phyloP scores from a whole-genome alignment of 2,888 invertebrate genomes.

The Cremastobaeus sp. region DNA sequence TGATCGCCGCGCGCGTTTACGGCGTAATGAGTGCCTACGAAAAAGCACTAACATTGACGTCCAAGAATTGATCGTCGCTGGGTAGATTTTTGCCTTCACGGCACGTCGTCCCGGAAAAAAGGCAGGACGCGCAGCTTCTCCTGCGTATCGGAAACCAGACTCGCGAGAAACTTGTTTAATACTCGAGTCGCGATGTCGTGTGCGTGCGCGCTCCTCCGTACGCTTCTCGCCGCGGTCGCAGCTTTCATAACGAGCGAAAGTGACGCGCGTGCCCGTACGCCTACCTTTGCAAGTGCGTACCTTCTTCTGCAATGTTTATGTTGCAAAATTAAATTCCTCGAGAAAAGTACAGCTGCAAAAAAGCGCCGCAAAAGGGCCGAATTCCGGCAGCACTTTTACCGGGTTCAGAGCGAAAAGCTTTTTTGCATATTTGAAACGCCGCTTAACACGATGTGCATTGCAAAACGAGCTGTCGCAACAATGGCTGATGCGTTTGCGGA shows the following conservation, averaged over 20 bases:
- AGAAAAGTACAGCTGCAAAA: background rate
- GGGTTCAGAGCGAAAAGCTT: background rate
- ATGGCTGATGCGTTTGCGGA: conserved; percentile 17
- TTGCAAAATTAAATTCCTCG: too few relatives aligned
- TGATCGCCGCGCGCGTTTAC: conserved; percentile 9
- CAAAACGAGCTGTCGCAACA: conserved; percentile 35
- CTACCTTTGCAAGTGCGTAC: conserved; percentile 16
- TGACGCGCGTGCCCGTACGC: conserved; percentile 45
- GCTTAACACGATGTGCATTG: conserved; percentile 16
- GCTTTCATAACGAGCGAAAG: conserved; percentile 60
- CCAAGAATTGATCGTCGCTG: conserved; percentile 34
- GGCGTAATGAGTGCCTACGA: conserved; percentile 24
- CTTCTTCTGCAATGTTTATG: conserved; percentile 1
- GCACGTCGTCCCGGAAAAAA: conserved; percentile 26
- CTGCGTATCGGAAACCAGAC: conserved; percentile 40
- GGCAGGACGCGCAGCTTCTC: conserved; percentile 17
- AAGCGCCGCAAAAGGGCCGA: background rate
- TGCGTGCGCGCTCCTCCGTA: conserved; percentile 17
- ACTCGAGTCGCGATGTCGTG: conserved; percentile 20
- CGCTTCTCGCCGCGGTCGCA: conserved; percentile 35
- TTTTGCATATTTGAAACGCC: conserved; percentile 12
- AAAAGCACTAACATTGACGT: conserved; percentile 27
- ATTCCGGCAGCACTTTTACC: background rate
- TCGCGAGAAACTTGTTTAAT: conserved; percentile 54
- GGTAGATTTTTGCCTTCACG: conserved; percentile 19